These are phyloP conservation scores for Oreohelix idahoensis DNA, from an alignment of 1,140 invertebrate genomes.

Conservation along the genomic window DNA sequence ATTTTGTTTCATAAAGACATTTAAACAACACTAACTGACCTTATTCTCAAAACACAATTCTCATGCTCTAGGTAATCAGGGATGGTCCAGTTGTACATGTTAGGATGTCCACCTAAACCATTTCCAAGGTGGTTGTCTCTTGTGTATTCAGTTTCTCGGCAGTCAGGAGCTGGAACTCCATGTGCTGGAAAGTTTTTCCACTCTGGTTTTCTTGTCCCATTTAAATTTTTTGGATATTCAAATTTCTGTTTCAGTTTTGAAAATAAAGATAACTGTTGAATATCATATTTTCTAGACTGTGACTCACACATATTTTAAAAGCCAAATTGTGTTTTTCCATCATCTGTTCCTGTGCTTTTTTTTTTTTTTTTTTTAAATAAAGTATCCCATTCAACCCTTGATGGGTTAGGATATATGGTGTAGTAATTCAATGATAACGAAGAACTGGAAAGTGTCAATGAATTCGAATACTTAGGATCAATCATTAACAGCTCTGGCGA, in stretches of 20 bases:
- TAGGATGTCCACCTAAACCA: slow-evolving; percentile 64
- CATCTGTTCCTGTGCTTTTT: no score
- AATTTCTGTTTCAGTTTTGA: slow-evolving; percentile 46
- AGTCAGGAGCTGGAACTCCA: slow-evolving; percentile 67
- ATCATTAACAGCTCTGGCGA: no score
- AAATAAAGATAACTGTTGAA: background rate
- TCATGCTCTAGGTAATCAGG: slow-evolving; percentile 61
- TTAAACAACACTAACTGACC: slow-evolving; percentile 47
- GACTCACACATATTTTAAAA: background rate
- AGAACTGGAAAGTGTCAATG: no score
- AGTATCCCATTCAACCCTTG: no score
- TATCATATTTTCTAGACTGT: background rate
- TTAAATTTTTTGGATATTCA: slow-evolving; percentile 52
- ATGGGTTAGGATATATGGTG: no score
- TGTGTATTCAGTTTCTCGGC: slow-evolving; percentile 67
- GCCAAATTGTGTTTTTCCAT: background rate
- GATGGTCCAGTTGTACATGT: slow-evolving; percentile 71
- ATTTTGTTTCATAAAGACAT: background rate
- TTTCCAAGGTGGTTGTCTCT: slow-evolving; percentile 73
- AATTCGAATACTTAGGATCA: no score
- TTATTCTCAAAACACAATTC: slow-evolving; percentile 70
- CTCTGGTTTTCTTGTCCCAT: slow-evolving; percentile 49
- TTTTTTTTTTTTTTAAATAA: no score
- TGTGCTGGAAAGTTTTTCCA: slow-evolving; percentile 68
- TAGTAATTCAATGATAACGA: no score